These are phyloP conservation scores for Himalopsyche tibetana DNA, from an alignment of 2,888 invertebrate species.

Conservation along the genomic window DNA sequence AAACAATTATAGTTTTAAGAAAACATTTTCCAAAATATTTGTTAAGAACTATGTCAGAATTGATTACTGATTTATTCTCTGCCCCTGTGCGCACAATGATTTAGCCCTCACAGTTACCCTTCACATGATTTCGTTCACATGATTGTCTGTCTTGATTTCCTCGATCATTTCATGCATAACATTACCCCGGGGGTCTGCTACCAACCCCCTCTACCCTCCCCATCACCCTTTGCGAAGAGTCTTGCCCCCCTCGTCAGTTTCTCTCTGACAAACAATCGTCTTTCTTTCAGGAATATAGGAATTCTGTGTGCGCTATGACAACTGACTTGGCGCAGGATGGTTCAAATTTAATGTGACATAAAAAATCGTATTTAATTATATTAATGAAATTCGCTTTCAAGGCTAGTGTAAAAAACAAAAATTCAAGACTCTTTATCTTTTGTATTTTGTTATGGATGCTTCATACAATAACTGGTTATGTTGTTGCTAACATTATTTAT, in stretches of 20 bases:
- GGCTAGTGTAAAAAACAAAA: no score
- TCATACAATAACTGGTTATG: no score
- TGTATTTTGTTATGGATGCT: no score
- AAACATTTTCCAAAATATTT: no score
- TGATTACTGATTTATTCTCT: slow-evolving; percentile 10
- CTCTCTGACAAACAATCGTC: slow-evolving; percentile 42
- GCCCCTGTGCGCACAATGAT: slow-evolving; percentile 49
- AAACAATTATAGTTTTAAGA: no score
- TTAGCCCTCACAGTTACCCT: slow-evolving; percentile 57
- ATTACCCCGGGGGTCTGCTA: slow-evolving; percentile 49
- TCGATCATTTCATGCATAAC: slow-evolving; percentile 55
- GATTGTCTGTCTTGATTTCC: slow-evolving; percentile 64
- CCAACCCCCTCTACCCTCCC: not conserved
- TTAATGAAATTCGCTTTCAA: no score
- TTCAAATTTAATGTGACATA: not conserved
- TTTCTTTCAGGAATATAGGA: slow-evolving; percentile 35
- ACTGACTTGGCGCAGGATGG: slow-evolving; percentile 12
- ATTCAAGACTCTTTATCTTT: no score
- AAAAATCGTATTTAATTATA: no score
- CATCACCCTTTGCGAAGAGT: not conserved
- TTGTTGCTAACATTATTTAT: no score
- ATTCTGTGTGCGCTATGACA: slow-evolving; percentile 30
- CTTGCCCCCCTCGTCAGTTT: slow-evolving; percentile 14
- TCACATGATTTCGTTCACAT: slow-evolving; percentile 62
- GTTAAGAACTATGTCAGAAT: not conserved